Conservation (phyloP, 1,140 invertebrate species). For the Agraylea sexmaculata region DNA sequence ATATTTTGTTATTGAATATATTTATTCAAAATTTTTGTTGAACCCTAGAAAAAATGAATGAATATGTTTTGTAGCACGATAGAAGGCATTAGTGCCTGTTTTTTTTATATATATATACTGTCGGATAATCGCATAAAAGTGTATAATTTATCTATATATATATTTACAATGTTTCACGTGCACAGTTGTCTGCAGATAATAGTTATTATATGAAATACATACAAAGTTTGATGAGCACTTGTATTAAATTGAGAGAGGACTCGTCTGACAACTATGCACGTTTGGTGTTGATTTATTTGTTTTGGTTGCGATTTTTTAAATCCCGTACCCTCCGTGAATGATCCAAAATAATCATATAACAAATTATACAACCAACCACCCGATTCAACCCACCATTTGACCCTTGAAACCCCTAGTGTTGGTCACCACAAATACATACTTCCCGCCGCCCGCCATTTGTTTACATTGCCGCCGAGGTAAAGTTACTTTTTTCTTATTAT, state of each 20-base stretch:
- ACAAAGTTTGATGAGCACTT: too few species aligned
- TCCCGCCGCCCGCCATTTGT: too few species aligned
- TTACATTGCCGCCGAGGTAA: slow-evolving; percentile 22
- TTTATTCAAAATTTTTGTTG: background rate
- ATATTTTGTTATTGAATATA: slow-evolving; percentile 2
- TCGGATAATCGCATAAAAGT: background rate
- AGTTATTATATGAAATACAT: too few species aligned
- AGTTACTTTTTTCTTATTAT: slow-evolving; percentile 5
- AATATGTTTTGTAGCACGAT: slow-evolving; percentile 19
- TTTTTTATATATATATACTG: slow-evolving; percentile 9
- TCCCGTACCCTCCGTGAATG: too few species aligned
- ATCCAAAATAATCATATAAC: too few species aligned
- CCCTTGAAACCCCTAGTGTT: slow-evolving; percentile 11
- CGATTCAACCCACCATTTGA: slow-evolving; percentile 9
- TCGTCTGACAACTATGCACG: too few species aligned
- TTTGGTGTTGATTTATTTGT: slow-evolving; percentile 8
- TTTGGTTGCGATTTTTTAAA: slow-evolving; percentile 15
- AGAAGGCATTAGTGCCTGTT: slow-evolving; percentile 17
- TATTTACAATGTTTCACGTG: too few species aligned
- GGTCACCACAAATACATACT: too few species aligned
- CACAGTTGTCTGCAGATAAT: too few species aligned
- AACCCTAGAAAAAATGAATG: slow-evolving; percentile 6
- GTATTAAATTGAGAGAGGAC: too few species aligned
- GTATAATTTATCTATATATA: background rate
- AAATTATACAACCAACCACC: too few species aligned